phyloP scores from a whole-genome alignment of 2,888 invertebrate genomes.

The Meghimatium bilineatum region DNA sequence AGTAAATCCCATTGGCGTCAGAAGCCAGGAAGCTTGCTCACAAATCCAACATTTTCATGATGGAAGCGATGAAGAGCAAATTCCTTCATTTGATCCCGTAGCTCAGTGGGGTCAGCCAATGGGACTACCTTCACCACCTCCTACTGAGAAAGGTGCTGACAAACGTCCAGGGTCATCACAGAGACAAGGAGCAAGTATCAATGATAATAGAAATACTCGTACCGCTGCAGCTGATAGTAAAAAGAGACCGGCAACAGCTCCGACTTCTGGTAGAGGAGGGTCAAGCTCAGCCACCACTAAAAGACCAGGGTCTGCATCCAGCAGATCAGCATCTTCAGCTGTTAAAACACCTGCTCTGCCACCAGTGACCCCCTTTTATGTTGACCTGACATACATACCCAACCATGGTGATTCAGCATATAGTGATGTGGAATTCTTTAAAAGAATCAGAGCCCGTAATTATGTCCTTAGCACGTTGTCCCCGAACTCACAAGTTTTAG shows the following conservation, averaged over 20 bases:
- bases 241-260: constrained; percentile 48
- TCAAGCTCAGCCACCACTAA: constrained; percentile 58
- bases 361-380: constrained; percentile 80
- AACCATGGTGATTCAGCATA: constrained; percentile 96
- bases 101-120: constrained; percentile 94
- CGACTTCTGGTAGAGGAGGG: constrained; percentile 45
- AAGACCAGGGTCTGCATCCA: constrained; percentile 43
- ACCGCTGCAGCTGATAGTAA: constrained; percentile 58
- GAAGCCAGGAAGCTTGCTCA: neutral
- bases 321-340: constrained; percentile 56
- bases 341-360: constrained; percentile 68
- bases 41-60: constrained; percentile 8
- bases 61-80: constrained; percentile 49
- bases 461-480: constrained; percentile 97
- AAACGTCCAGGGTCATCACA: constrained; percentile 50
- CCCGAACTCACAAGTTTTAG: constrained; percentile 94
- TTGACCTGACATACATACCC: constrained; percentile 96
- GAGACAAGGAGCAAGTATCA: constrained; percentile 48
- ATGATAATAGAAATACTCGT: constrained; percentile 52
- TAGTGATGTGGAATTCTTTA: constrained; percentile 95
- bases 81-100: constrained; percentile 76
- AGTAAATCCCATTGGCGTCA: constrained; percentile 54
- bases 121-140: constrained; percentile 85
- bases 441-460: constrained; percentile 92
- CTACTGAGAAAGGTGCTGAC: constrained; percentile 56